These are phyloP conservation scores for Coelopa frigida DNA, from an alignment of 1,140 invertebrate genomes.

Conservation along the genomic window DNA sequence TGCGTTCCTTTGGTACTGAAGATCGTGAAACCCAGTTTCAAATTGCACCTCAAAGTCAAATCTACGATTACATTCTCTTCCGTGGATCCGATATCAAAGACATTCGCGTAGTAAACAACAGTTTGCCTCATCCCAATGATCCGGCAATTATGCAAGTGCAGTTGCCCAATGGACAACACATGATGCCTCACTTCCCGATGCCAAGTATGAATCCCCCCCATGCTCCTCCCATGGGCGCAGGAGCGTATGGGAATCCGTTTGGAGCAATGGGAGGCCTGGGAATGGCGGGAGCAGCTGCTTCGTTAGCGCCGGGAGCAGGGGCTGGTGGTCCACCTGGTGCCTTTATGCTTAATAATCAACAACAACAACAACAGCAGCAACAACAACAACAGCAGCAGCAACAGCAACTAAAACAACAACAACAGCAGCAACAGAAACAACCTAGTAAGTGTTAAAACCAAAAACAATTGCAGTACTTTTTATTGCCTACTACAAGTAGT, in stretches of 20 bases:
- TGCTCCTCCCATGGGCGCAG: conserved; percentile 20
- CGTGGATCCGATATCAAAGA: conserved; percentile 98
- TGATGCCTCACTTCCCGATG: conserved; percentile 42
- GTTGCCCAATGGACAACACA: conserved; percentile 52
- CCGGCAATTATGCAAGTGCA: conserved; percentile 91
- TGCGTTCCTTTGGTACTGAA: conserved; percentile 97
- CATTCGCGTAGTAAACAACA: conserved; percentile 85
- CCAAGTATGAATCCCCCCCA: conserved; percentile 27
- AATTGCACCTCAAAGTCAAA: conserved; percentile 90
- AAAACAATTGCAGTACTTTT: too few species aligned
- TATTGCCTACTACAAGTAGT: too few species aligned
- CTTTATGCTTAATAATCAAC: conserved; percentile 45
- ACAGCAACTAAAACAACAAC: conserved; percentile 51
- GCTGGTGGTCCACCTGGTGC: conserved; percentile 57
- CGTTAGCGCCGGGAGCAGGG: conserved; percentile 49
- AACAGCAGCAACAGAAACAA: conserved; percentile 50
- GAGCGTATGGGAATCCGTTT: conserved; percentile 36
- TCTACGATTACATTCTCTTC: conserved; percentile 99
- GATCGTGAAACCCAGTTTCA: conserved; percentile 89
- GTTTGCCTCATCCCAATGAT: conserved; percentile 73
- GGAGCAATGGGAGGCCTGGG: conserved; percentile 32
- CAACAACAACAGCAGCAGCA: conserved; percentile 51
- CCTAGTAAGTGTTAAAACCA: conserved; percentile 16
- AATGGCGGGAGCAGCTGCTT: conserved; percentile 30
- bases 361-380: conserved; percentile 57